phyloP scores from a whole-genome alignment of 2,888 invertebrate genomes.

The Mimumesa dahlbomi region DNA sequence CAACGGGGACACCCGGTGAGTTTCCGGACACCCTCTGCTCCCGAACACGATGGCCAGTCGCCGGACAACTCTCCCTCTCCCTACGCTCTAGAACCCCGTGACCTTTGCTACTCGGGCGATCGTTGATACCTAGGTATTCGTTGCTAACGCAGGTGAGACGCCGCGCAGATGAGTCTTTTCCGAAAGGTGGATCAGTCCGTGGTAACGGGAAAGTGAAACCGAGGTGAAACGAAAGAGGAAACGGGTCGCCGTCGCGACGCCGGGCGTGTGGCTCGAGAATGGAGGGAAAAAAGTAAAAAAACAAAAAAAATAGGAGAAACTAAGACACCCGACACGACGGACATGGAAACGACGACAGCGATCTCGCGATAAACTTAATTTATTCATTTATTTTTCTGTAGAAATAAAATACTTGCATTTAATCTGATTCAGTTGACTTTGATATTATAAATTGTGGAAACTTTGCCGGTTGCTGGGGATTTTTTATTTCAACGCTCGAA shows the following conservation, averaged over 20 bases:
- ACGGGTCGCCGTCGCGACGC: no score
- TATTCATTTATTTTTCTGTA: no score
- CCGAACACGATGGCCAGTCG: no score
- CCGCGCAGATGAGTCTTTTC: slow-evolving; percentile 32
- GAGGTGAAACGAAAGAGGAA: slow-evolving; percentile 1
- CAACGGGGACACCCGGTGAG: no score
- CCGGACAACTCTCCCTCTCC: background rate
- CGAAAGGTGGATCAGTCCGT: slow-evolving; percentile 25
- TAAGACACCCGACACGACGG: no score
- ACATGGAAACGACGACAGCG: background rate
- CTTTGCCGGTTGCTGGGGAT: no score
- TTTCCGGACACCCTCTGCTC: no score
- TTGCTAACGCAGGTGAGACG: slow-evolving; percentile 45
- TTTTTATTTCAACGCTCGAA: no score
- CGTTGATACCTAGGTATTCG: slow-evolving; percentile 44
- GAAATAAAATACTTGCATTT: no score
- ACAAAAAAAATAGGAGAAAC: background rate
- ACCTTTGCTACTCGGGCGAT: slow-evolving; percentile 36
- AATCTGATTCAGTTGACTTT: no score
- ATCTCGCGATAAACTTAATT: slow-evolving; percentile 1
- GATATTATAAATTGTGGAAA: no score
- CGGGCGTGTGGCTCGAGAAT: no score
- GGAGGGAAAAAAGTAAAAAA: background rate
- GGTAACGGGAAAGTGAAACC: slow-evolving; percentile 20
- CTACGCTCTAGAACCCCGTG: slow-evolving; percentile 23